These are phyloP conservation scores for Lamellibrachia columna DNA, from an alignment of 2,888 invertebrate species.

Conservation along the genomic window DNA sequence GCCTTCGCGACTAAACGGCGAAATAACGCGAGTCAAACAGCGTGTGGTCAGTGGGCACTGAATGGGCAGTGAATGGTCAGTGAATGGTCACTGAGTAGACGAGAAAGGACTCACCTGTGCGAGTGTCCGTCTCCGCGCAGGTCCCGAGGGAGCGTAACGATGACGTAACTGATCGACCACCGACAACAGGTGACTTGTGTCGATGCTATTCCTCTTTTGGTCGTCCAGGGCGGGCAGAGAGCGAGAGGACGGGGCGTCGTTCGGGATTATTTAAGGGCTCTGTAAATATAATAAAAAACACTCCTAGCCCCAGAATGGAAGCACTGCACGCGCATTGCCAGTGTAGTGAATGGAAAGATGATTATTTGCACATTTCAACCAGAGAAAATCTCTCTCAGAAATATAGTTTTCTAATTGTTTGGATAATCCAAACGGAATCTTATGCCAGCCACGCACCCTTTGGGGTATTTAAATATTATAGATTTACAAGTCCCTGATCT, in stretches of 20 bases:
- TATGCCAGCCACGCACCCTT: too few species aligned
- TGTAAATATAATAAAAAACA: too few species aligned
- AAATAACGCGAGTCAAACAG: slow-evolving; percentile 8
- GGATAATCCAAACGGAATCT: too few species aligned
- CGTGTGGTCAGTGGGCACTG: neutral
- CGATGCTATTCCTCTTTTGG: slow-evolving; percentile 35
- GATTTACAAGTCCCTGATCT: too few species aligned
- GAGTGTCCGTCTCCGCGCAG: neutral
- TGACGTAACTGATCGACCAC: neutral
- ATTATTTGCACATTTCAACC: too few species aligned
- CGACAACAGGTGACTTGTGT: neutral
- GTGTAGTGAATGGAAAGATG: too few species aligned
- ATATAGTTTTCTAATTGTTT: too few species aligned
- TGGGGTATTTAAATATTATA: too few species aligned
- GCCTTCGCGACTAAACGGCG: slow-evolving; percentile 17
- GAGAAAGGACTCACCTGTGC: neutral
- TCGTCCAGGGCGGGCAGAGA: slow-evolving; percentile 26
- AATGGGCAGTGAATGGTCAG: neutral
- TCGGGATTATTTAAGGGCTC: neutral
- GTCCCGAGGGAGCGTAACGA: neutral
- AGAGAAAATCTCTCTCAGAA: too few species aligned
- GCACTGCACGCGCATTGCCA: too few species aligned
- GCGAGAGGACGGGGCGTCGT: slow-evolving; percentile 23
- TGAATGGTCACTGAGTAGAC: neutral
- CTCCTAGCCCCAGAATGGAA: too few species aligned